These are phyloP conservation scores for Chloroceryle amazona DNA, from an alignment of 2,797 vertebrate species.

Conservation along the genomic window DNA sequence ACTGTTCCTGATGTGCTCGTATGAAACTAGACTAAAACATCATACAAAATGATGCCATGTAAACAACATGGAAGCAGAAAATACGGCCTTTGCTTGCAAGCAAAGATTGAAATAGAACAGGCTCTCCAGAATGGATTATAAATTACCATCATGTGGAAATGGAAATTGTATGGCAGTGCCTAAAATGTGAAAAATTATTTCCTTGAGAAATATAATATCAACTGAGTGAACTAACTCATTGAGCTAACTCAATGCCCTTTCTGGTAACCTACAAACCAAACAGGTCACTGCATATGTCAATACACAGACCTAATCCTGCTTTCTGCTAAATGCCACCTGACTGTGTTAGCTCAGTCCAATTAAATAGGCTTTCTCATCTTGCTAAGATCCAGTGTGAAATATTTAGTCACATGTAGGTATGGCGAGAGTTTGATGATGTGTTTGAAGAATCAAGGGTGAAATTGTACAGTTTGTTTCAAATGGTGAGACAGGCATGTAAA, in stretches of 20 bases:
- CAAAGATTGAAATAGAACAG: background rate
- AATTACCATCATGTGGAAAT: background rate
- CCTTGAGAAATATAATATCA: accelerated
- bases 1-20: background rate
- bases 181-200: background rate
- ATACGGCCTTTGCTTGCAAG: background rate
- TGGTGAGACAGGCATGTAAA: background rate
- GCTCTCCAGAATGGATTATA: background rate
- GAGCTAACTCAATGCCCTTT: background rate
- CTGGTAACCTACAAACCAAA: background rate
- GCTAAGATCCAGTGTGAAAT: background rate
- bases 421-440: background rate
- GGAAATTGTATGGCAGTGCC: background rate
- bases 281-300: background rate
- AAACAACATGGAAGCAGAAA: background rate
- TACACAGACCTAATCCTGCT: background rate
- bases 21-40: background rate
- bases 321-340: background rate
- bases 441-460: background rate
- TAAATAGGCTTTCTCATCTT: background rate
- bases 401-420: background rate
- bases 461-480: background rate
- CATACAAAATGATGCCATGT: background rate
- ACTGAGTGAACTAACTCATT: background rate
- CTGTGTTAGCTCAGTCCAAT: background rate